Percentiles rank a stretch among this genome's conserved stretches.
phyloP scores from a whole-genome alignment of 2,797 vertebrate genomes.

The Cossypha heuglini region DNA sequence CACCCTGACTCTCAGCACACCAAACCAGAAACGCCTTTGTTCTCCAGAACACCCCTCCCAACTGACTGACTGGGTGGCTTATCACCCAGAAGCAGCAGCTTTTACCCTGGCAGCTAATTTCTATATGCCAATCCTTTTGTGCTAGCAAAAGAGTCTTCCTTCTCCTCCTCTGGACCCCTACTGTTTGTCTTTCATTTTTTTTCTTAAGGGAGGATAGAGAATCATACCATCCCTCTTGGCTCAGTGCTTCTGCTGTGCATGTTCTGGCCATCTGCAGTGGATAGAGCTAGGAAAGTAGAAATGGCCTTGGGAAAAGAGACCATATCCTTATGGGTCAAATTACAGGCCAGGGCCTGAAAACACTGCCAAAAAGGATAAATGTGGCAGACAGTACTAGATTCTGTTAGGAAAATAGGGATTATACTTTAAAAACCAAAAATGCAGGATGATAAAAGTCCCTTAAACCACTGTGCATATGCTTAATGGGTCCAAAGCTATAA shows the following conservation, averaged over 20 bases:
- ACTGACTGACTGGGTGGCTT: constrained; percentile 67
- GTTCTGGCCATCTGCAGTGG: background rate
- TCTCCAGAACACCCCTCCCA: constrained; percentile 42
- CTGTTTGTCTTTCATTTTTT: constrained; percentile 13
- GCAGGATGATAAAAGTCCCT: background rate
- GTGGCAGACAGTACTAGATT: background rate
- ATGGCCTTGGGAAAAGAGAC: background rate
- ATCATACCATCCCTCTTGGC: background rate
- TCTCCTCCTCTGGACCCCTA: background rate
- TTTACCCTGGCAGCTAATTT: constrained; percentile 61
- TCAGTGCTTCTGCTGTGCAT: background rate
- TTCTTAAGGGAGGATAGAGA: background rate
- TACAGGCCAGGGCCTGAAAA: background rate
- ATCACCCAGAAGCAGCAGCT: constrained; percentile 70
- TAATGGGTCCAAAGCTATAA: background rate
- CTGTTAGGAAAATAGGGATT: background rate
- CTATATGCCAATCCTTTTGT: background rate
- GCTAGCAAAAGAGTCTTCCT: background rate
- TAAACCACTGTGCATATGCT: background rate
- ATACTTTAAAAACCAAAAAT: background rate
- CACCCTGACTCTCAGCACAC: constrained; percentile 43
- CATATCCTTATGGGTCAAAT: background rate
- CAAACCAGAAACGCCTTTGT: constrained; percentile 66
- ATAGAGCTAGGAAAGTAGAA: background rate
- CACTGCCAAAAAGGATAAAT: background rate